Conservation (phyloP, 2,797 vertebrate species). For the Lithobates pipiens region DNA sequence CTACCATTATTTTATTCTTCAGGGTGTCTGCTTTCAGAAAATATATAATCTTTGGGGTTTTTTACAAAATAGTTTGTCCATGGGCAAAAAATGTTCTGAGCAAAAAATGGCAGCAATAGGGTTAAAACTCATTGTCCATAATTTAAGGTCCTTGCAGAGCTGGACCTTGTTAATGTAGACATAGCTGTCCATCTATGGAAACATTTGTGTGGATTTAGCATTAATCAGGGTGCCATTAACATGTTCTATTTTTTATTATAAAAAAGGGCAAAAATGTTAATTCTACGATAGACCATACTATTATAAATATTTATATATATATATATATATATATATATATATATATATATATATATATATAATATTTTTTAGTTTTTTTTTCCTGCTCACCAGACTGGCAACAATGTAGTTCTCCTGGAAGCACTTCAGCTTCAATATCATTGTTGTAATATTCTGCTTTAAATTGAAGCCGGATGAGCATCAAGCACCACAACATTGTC, state of each 20-base stretch:
- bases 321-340: no score
- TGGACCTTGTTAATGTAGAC: no score
- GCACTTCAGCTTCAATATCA: conserved; percentile 6
- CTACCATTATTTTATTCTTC: no score
- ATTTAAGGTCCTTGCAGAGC: no score
- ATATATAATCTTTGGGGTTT: no score
- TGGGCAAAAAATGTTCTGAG: no score
- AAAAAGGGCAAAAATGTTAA: neutral
- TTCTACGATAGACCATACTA: neutral
- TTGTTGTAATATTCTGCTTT: conserved; percentile 29
- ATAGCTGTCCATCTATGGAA: neutral
- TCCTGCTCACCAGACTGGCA: conserved; percentile 13
- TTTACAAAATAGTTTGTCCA: no score
- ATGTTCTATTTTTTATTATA: no score
- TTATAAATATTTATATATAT: neutral
- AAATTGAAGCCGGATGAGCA: conserved; percentile 1
- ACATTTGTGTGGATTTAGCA: neutral
- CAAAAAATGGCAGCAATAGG: no score
- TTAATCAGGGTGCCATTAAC: neutral
- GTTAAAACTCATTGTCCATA: no score
- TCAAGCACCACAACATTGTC: neutral
- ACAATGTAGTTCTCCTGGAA: conserved; percentile 4
- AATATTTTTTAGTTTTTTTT: neutral
- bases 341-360: no score
- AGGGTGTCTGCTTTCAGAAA: no score